Percentiles rank a stretch among this genome's conserved stretches.
Evolutionary conservation across 2,113 vertebrate species (phyloP).

Genomic region (Podilymbus podiceps): DNA sequence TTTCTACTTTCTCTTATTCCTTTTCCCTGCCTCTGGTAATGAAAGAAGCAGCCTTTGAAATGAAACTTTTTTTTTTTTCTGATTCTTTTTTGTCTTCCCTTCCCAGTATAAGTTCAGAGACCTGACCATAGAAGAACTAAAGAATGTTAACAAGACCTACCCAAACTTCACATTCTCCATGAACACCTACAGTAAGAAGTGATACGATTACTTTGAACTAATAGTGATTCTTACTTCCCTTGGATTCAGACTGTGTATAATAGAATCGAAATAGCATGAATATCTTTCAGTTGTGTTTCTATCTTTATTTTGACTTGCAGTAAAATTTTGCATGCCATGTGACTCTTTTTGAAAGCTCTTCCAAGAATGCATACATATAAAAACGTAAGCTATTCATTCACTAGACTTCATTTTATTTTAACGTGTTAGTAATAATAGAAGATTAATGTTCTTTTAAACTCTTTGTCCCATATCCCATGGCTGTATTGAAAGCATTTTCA

Average conservation of each 20-base stretch:
- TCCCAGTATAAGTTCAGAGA: constrained; percentile 83
- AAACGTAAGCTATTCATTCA: neutral
- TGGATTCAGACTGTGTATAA: neutral
- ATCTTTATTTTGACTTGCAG: neutral
- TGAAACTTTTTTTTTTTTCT: neutral
- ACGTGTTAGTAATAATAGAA: neutral
- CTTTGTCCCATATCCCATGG: neutral
- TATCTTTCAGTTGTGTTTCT: neutral
- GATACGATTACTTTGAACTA: neutral
- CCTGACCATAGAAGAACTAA: constrained; percentile 79
- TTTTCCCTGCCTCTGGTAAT: neutral
- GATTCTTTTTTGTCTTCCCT: neutral
- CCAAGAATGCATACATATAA: neutral
- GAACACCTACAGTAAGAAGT: constrained; percentile 78
- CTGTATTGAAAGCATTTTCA: neutral
- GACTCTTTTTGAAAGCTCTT: neutral
- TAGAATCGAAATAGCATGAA: neutral
- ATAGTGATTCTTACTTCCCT: neutral
- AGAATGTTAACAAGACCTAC: constrained; percentile 67
- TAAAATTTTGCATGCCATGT: neutral
- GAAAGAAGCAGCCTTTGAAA: neutral
- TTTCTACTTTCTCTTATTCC: neutral
- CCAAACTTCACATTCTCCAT: constrained; percentile 76
- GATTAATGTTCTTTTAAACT: neutral
- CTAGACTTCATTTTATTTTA: neutral